phyloP scores from a whole-genome alignment of 2,888 invertebrate species.

The Pseudoips prasinana region DNA sequence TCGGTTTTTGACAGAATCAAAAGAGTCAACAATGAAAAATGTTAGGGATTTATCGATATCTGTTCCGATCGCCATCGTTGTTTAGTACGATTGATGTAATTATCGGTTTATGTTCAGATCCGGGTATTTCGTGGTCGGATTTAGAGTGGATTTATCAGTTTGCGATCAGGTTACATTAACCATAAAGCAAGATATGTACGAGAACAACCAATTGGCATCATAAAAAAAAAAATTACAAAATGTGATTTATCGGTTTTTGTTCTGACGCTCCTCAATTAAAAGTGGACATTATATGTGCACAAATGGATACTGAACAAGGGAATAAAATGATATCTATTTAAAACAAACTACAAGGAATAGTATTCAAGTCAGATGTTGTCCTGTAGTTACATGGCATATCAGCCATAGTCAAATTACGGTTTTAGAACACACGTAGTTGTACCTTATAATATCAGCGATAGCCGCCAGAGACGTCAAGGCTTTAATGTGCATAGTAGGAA shows the following conservation, averaged over 20 bases:
- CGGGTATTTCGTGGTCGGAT: conserved; percentile 10
- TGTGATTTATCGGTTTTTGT: conserved; percentile 4
- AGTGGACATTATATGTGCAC: too few species aligned
- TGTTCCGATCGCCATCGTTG: conserved; percentile 8
- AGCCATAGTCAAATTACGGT: too few species aligned
- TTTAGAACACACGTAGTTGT: too few species aligned
- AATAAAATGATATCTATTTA: too few species aligned
- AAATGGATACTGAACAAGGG: too few species aligned
- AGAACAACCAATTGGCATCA: conserved; percentile 8
- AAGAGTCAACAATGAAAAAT: conserved; percentile 5
- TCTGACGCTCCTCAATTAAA: background rate
- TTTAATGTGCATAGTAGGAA: too few species aligned
- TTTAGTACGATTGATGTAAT: conserved; percentile 4
- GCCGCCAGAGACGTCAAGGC: too few species aligned
- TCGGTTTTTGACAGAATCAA: conserved; percentile 7
- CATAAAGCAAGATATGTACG: conserved; percentile 8
- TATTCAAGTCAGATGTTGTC: too few species aligned
- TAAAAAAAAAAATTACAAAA: conserved; percentile 4
- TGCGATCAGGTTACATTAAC: conserved; percentile 8
- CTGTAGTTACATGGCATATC: too few species aligned
- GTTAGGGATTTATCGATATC: conserved; percentile 8
- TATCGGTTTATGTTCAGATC: conserved; percentile 6
- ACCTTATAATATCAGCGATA: too few species aligned
- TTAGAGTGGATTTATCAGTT: conserved; percentile 12
- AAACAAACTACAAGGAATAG: too few species aligned